Conservation (phyloP, 2,888 invertebrate genomes). For the Lampropteryx suffumata region DNA sequence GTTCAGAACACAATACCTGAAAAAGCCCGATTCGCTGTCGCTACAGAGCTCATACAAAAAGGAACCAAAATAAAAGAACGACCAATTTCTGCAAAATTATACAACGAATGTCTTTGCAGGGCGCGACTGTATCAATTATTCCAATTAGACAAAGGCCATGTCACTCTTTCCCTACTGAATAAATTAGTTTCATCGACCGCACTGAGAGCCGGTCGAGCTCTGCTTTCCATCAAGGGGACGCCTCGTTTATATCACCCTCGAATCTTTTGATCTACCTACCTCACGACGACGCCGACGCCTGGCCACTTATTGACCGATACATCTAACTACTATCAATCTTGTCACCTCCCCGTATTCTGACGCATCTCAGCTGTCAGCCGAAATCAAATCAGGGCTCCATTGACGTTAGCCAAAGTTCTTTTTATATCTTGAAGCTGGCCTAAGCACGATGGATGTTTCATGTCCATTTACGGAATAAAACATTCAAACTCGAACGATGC, state of each 20-base stretch:
- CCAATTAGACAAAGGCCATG: slow-evolving; percentile 33
- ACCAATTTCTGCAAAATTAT: slow-evolving; percentile 9
- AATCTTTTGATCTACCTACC: slow-evolving; percentile 65
- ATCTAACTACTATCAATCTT: slow-evolving; percentile 62
- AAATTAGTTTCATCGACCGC: slow-evolving; percentile 53
- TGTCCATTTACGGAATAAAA: slow-evolving; percentile 36
- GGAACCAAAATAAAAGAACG: no score
- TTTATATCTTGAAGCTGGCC: slow-evolving; percentile 27
- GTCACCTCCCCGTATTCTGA: slow-evolving; percentile 60
- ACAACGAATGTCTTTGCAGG: slow-evolving; percentile 14
- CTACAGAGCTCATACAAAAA: no score
- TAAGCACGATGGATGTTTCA: slow-evolving; percentile 31
- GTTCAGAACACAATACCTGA: neutral
- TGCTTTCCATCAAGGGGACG: slow-evolving; percentile 63
- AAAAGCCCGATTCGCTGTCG: neutral
- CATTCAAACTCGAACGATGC: slow-evolving; percentile 36
- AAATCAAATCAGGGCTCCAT: slow-evolving; percentile 42
- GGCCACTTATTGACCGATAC: slow-evolving; percentile 51
- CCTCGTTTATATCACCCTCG: slow-evolving; percentile 59
- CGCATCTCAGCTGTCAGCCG: slow-evolving; percentile 49
- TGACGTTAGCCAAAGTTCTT: slow-evolving; percentile 34
- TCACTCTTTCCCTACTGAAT: slow-evolving; percentile 45
- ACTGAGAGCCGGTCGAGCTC: slow-evolving; percentile 44
- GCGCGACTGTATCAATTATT: slow-evolving; percentile 20
- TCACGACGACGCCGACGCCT: slow-evolving; percentile 25